phyloP scores from a whole-genome alignment of 2,113 vertebrate genomes.

The Copsychus sechellarum region DNA sequence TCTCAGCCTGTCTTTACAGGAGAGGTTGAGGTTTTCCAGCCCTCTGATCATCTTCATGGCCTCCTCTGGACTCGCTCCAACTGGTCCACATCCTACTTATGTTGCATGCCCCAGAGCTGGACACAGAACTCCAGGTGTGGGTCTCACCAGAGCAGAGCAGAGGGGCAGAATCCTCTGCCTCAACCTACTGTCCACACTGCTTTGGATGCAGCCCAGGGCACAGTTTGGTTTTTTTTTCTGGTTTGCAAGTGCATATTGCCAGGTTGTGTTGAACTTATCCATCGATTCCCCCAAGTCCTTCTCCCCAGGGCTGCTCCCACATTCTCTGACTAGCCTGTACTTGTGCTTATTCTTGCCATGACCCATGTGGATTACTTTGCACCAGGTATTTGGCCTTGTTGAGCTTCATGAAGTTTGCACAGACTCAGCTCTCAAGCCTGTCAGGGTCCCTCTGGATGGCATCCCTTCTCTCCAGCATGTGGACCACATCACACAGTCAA shows the following conservation, averaged over 20 bases:
- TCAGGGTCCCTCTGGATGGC: background rate
- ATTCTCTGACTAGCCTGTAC: background rate
- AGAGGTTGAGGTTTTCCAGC: background rate
- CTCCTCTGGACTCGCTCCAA: background rate
- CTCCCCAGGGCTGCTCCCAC: background rate
- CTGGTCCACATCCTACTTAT: background rate
- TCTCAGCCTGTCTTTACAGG: background rate
- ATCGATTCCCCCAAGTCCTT: background rate
- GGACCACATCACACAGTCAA: background rate
- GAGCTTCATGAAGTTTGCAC: background rate
- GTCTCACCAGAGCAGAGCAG: background rate
- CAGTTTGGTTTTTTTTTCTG: background rate
- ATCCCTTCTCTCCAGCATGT: background rate
- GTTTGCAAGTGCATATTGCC: background rate
- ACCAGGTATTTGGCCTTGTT: background rate
- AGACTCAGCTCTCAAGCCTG: background rate
- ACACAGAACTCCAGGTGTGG: background rate
- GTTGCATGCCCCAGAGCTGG: background rate
- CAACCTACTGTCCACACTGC: fast-evolving
- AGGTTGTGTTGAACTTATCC: background rate
- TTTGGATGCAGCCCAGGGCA: background rate
- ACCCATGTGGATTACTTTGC: background rate
- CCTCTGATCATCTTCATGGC: background rate
- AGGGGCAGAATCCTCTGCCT: background rate
- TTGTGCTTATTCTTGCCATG: background rate